A percentile compares a stretch with the other conserved stretches of the same genome.
These are phyloP conservation scores for Forbesichthys agassizii DNA, from an alignment of 2,113 vertebrate genomes.

Conservation along the genomic window DNA sequence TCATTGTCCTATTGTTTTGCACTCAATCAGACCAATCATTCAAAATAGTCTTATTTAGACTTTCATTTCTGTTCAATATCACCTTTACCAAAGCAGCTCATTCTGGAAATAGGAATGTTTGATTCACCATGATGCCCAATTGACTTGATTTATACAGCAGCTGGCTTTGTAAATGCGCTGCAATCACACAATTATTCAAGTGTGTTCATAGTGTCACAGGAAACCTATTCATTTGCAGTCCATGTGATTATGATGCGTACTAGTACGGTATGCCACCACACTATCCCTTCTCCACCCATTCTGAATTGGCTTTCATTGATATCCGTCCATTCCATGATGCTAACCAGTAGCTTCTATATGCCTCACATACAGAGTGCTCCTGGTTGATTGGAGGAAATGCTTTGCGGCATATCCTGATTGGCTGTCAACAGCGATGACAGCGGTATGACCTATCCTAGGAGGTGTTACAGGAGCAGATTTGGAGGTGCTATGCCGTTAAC, in stretches of 20 bases:
- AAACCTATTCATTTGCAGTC: conserved; percentile 59
- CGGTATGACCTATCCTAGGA: conserved; percentile 54
- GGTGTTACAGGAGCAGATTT: conserved; percentile 68
- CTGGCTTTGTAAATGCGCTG: conserved; percentile 65
- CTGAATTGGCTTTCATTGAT: conserved; percentile 36
- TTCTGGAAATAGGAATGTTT: conserved; percentile 46
- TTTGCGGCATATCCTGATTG: conserved; percentile 41
- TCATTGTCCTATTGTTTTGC: conserved; percentile 3
- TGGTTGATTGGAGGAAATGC: conserved; percentile 43
- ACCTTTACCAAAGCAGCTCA: conserved; percentile 48
- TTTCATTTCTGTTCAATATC: conserved; percentile 51
- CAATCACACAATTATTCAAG: conserved; percentile 68
- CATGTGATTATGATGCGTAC: conserved; percentile 61
- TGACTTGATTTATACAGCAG: conserved; percentile 63
- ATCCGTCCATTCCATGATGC: conserved; percentile 6
- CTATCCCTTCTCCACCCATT: not conserved
- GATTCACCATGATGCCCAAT: conserved; percentile 50
- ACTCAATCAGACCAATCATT: conserved; percentile 29
- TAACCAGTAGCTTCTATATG: not conserved
- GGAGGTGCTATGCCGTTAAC: conserved; percentile 69
- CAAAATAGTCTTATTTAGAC: conserved; percentile 29
- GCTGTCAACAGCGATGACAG: conserved; percentile 28
- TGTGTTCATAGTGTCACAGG: conserved; percentile 59
- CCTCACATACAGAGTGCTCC: conserved; percentile 12
- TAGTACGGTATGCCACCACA: conserved; percentile 14